Base-by-base conservation (phyloP, 2,797 vertebrate species). In the Salarias fasciatus region DNA sequence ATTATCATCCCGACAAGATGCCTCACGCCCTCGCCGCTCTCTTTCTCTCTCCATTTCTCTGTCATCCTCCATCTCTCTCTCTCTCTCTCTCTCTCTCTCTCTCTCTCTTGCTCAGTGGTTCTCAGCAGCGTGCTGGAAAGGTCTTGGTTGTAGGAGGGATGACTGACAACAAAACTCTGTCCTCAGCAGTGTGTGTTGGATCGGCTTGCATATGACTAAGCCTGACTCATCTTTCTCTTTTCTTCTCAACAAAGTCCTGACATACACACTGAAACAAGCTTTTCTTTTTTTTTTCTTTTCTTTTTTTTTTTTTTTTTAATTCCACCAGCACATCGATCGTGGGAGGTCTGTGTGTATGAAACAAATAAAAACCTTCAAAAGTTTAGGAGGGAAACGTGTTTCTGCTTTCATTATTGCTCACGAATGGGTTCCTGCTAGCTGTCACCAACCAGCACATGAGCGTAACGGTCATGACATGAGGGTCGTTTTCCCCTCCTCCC, bases 91-190 rank as follows among this genome's bases (percentile, higher is more conserved):
- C 75, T 24, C 3, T 24, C 18, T 24, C 18, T 2, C 18, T 24
- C 18, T 24, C 18, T 75, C 73, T 80, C 78, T 60, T 28, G 31
- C 77, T 75, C 58, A 47, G 46, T 49, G 52, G 76, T 87, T 87
- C 82, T 84, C 80, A 77, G 84, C 76, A 86, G 59, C 40, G 65
- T 40, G 24, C 37, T 74, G 62, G 63, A 75, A 84, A 79, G 68
- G 72, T 79, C 58, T 80, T 33, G 60, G 38, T 71, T 65, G 89
- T 90, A 90, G 90, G 89, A 88, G 83, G 64, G 69, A 83, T 91
- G 87, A 92, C 80, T 87, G 84, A 88, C 80, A 90, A 89, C 72
- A 83, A 63, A 79, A 90, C 75, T 82, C 79, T 75, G 29, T 75
- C 48, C 69, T 79, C 75, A 69, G 80, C 75, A 43, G 42, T 69